Percentiles rank a stretch among this genome's conserved stretches.
phyloP scores from a whole-genome alignment of 2,797 vertebrate genomes.

The Alca torda region DNA sequence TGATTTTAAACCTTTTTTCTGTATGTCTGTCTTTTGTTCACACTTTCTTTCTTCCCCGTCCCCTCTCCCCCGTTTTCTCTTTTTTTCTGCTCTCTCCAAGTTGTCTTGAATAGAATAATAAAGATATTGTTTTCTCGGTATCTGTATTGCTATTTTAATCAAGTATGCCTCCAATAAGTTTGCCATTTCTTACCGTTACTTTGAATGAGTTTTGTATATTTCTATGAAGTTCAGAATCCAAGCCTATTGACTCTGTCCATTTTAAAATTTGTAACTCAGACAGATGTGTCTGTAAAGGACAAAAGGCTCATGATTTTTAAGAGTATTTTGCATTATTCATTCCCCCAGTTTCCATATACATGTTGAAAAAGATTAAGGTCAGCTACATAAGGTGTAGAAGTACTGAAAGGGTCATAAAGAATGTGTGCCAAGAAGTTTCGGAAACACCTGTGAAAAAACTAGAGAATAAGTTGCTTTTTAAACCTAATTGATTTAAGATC shows the following conservation, averaged over 20 bases:
- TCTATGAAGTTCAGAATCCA: background rate
- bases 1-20: background rate
- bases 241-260: background rate
- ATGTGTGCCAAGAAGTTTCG: background rate
- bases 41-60: background rate
- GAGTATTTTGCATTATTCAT: background rate
- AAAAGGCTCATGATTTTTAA: background rate
- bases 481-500: background rate
- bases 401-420: background rate
- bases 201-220: background rate
- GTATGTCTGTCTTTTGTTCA: background rate
- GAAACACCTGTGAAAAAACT: background rate
- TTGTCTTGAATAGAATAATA: background rate
- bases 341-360: too few species aligned
- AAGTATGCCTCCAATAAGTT: background rate
- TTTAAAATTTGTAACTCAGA: background rate
- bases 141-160: background rate
- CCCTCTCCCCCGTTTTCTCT: background rate
- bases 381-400: background rate
- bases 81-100: background rate
- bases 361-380: background rate
- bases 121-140: background rate
- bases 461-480: background rate
- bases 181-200: background rate
- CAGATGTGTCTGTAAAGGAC: background rate